A percentile compares a stretch with the other conserved stretches of the same genome.
phyloP scores from a whole-genome alignment of 2,113 vertebrate genomes.

The Bos taurus region DNA sequence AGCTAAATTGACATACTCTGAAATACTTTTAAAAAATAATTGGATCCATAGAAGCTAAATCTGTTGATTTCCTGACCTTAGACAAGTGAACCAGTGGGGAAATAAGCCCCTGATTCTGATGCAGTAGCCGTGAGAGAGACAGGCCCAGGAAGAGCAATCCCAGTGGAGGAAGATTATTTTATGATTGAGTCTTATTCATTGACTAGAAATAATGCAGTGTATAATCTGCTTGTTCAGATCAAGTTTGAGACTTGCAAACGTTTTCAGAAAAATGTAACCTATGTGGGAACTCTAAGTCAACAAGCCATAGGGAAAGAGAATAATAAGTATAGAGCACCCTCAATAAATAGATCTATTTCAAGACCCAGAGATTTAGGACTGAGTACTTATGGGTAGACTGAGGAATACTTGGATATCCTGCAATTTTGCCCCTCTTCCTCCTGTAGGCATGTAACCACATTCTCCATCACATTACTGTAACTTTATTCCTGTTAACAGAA shows the following conservation, averaged over 20 bases:
- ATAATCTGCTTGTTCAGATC: not conserved
- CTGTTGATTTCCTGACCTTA: constrained; percentile 1
- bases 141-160: not conserved
- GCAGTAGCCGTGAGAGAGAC: not conserved
- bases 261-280: not conserved
- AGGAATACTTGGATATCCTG: not conserved
- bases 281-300: not conserved
- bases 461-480: not conserved
- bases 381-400: not conserved
- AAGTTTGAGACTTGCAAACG: not conserved
- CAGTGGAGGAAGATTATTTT: not conserved
- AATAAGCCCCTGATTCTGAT: not conserved
- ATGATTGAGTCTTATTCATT: not conserved
- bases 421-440: not conserved
- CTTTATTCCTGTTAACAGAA: constrained; percentile 1
- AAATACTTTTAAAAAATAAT: not conserved
- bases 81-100: not conserved
- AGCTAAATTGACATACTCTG: not conserved
- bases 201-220: not conserved
- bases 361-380: not conserved
- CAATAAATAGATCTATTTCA: not conserved
- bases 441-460: not conserved
- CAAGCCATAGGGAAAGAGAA: not conserved
- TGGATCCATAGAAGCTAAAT: not conserved
- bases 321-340: not conserved